phyloP scores from a whole-genome alignment of 2,113 vertebrate species.

The Myiagra hebetior region DNA sequence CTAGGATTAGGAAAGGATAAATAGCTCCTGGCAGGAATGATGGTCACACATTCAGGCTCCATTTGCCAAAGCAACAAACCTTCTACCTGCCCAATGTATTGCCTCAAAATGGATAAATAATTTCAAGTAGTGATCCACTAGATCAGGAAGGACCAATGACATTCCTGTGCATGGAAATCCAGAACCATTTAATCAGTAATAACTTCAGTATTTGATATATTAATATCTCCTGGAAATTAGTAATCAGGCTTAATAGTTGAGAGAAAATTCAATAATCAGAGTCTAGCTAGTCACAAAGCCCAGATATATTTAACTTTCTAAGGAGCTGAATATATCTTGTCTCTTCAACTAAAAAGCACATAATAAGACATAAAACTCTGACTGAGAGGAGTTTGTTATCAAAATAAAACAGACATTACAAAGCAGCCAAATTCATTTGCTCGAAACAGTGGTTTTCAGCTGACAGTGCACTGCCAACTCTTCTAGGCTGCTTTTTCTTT shows the following conservation, averaged over 20 bases:
- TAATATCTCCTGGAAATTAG: neutral
- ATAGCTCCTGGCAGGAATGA: neutral
- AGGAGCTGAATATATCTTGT: neutral
- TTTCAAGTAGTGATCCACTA: neutral
- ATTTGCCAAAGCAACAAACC: neutral
- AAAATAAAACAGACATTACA: conserved; percentile 30
- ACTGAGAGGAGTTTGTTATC: conserved; percentile 31
- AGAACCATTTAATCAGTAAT: neutral
- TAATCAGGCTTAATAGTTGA: neutral
- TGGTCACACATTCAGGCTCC: neutral
- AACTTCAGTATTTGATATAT: neutral
- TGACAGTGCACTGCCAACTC: neutral
- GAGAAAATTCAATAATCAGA: neutral
- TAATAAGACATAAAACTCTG: neutral
- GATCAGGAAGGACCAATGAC: neutral
- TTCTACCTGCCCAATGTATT: neutral
- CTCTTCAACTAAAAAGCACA: neutral
- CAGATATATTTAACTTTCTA: neutral
- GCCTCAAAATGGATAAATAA: neutral
- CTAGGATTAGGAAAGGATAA: neutral
- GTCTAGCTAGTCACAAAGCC: neutral
- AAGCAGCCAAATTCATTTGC: conserved; percentile 28
- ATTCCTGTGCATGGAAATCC: neutral
- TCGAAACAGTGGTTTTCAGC: conserved; percentile 42
- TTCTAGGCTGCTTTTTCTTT: neutral